Evolutionary conservation across 2,797 vertebrate genomes (phyloP), one percentile per base, ranked within the genome.

Genomic region (Argyrosomus regius): DNA sequence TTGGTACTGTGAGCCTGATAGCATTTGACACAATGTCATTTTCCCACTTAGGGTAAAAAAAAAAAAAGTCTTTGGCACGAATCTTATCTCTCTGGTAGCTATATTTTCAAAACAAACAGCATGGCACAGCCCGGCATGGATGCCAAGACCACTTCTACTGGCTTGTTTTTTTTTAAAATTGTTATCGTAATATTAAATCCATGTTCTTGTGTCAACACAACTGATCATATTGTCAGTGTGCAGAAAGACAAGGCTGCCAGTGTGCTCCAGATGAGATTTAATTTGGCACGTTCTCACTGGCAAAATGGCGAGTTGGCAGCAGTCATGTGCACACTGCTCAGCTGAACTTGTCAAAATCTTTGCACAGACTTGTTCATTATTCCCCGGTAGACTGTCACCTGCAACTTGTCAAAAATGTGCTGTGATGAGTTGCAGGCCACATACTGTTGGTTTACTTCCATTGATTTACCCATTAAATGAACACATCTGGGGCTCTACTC

Each of bases 171-270:
- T n/a, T 66, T 22, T 35, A 11, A 10, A 79, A 59, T 49, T 61
- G 28, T 35, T 69, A 81, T 88, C 70, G 61, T 53, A n/a, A 76
- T 46, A 49, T 39, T 17, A 59, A 69, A 80, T 49, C 63, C 39
- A 80, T 75, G 52, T 79, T 81, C 11, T 79, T 77, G 18, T 53
- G 75, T 67, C 77, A 81, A 72, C 43, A 66, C 53, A 52, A 62
- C 39, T 31, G 56, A 79, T 75, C 31, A 68, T 52, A 43, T 71
- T 81, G 14, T 77, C 62, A 67, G 4, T 70, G 46, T 54, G 56
- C 43, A 9, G 20, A 50, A 28, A 28, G 22, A 71, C 53, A 58
- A 20, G 53, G 57, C 73, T 57, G 31, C 28, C 52, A 22, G 72
- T 56, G 62, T 49, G 5, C 18, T 59, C 46, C 13, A 71, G 28